Evolutionary conservation across 2,888 invertebrate species (phyloP), one percentile per base, ranked within the genome.

Genomic region (Mythimna impura): DNA sequence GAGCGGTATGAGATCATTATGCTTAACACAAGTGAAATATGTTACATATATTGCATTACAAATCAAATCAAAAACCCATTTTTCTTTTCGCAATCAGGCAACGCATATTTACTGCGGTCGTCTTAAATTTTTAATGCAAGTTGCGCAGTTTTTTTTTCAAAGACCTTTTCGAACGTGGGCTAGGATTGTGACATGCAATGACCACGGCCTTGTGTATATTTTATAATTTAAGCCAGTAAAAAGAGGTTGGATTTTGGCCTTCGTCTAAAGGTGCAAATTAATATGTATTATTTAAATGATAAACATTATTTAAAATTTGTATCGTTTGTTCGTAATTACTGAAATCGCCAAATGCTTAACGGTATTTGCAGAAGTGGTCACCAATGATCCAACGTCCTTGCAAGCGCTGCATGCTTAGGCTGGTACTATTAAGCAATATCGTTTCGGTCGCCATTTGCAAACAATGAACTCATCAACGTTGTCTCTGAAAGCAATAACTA

Each of bases 391-490:
- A 89, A 78, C 87, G 93, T 93, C 94, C 93, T 94, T 93, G 92
- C 87, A 76, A 81, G 74, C 78, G 86, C 89, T 89, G 88, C 89
- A 89, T 87, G 89, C 89, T 88, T 89, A 89, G 89, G 84, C 83
- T 85, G 88, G 87, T 89, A 86, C 85, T 81, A 88, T 95, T 94
- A 90, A 88, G 94, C 91, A 94, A 95, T 88, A 86, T 82, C 89
- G 92, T 92, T 93, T 94, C 91, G 92, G 92, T 91, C 89, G 86
- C 81, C 89, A 90, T 93, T 92, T 90, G 92, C 93, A 94, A 95
- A 95, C 94, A 94, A 94, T 94, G 94, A 93, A 94, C 94, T 93
- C 95, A 94, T 93, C 94, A 92, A 79, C 84, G 87, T 85, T 84
- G 88, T 88, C 91, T 91, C 85, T 88, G 86, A 88, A 89, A 89